Evolutionary conservation across 2,888 invertebrate genomes (phyloP).

Genomic region (Fragum sueziense): DNA sequence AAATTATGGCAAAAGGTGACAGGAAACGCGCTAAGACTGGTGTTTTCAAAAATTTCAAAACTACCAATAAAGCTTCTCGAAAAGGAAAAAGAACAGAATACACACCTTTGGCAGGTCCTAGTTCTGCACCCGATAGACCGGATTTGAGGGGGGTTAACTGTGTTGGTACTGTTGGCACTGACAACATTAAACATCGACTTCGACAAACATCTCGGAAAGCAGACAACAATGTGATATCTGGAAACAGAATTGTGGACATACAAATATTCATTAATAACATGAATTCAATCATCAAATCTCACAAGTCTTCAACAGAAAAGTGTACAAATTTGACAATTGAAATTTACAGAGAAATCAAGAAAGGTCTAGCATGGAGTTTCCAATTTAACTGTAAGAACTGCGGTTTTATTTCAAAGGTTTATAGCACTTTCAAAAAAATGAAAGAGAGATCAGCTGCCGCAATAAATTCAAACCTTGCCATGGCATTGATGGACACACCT

Average conservation of each 20-base stretch:
- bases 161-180: neutral
- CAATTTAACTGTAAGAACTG: constrained; percentile 3
- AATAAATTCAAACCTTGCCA: neutral
- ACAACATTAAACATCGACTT: neutral
- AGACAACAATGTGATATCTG: neutral
- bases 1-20: neutral
- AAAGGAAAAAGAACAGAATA: neutral
- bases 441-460: neutral
- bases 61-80: neutral
- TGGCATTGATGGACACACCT: neutral
- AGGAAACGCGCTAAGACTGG: neutral
- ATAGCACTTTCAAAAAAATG: neutral
- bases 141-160: neutral
- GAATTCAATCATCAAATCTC: neutral
- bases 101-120: neutral
- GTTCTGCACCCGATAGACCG: neutral
- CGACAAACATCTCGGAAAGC: neutral
- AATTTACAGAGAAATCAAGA: constrained; percentile 9
- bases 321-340: neutral
- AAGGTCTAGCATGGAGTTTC: neutral
- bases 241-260: neutral
- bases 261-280: neutral
- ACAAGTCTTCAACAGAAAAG: neutral
- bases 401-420: neutral
- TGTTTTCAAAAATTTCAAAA: neutral